Percentiles rank a stretch among this genome's conserved stretches.
Evolutionary conservation across 2,113 vertebrate genomes (phyloP).

Genomic region (Onychorhynchus coronatus): DNA sequence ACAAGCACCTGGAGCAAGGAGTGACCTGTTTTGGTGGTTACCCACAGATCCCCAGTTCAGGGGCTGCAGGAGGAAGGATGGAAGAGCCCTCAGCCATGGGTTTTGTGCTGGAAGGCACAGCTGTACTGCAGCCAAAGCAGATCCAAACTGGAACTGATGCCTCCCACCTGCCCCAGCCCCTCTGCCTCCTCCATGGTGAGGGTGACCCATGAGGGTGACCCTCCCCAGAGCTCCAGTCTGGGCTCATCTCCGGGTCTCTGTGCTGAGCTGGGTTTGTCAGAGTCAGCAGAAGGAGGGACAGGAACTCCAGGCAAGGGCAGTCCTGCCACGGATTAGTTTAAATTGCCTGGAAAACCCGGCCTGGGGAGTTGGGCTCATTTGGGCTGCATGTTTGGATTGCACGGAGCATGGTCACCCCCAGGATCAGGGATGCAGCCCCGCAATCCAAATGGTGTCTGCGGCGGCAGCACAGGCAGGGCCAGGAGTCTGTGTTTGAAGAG

Average conservation of each 20-base stretch:
- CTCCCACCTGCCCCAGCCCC: rapidly evolving
- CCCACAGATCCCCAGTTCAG: rapidly evolving
- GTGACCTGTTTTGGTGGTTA: not conserved
- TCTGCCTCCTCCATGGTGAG: not conserved
- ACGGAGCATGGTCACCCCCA: not conserved
- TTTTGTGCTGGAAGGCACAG: not conserved
- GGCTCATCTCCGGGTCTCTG: not conserved
- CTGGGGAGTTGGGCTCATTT: too few species aligned
- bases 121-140: not conserved
- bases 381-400: not conserved
- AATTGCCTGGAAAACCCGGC: not conserved
- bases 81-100: rapidly evolving
- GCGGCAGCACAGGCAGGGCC: not conserved
- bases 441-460: not conserved
- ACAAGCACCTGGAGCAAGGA: not conserved
- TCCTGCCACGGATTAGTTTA: rapidly evolving
- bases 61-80: not conserved
- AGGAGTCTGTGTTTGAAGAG: too few species aligned
- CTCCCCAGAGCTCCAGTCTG: rapidly evolving
- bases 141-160: not conserved
- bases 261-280: not conserved
- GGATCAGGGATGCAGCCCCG: not conserved
- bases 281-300: not conserved
- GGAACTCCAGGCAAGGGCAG: rapidly evolving
- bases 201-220: too few species aligned